These are phyloP conservation scores for Antrozous pallidus DNA, from an alignment of 2,797 vertebrate species.

Conservation along the genomic window DNA sequence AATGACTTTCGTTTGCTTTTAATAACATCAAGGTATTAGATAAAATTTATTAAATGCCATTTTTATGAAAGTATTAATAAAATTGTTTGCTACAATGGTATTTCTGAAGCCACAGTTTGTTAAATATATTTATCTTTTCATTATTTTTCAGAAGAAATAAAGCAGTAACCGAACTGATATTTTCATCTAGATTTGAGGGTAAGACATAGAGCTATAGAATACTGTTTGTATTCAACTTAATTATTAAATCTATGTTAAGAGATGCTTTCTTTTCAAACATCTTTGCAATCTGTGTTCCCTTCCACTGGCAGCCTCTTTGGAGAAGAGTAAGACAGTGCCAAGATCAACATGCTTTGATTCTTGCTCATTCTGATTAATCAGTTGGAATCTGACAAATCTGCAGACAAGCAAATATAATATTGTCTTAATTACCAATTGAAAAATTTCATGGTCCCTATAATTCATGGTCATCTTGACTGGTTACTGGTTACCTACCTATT, in stretches of 20 bases:
- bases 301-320: conserved; percentile 19
- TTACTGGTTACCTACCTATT: neutral
- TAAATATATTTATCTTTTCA: conserved; percentile 72
- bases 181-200: conserved; percentile 55
- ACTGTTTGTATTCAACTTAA: conserved; percentile 41
- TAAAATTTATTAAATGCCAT: conserved; percentile 73
- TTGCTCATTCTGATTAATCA: conserved; percentile 21
- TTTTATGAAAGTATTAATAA: conserved; percentile 77
- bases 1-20: conserved; percentile 74
- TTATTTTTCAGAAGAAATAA: conserved; percentile 59
- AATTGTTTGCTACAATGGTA: conserved; percentile 74
- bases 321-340: neutral
- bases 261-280: conserved; percentile 25
- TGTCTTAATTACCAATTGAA: neutral
- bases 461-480: neutral
- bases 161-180: conserved; percentile 44
- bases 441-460: neutral
- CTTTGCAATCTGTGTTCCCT: conserved; percentile 55
- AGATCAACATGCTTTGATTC: conserved; percentile 55
- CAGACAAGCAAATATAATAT: conserved; percentile 40
- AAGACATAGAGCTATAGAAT: conserved; percentile 58
- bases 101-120: conserved; percentile 77
- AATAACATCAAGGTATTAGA: conserved; percentile 69
- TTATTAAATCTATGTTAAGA: conserved; percentile 50
- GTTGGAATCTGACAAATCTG: conserved; percentile 21